Evolutionary conservation across 2,888 invertebrate genomes (phyloP).

Genomic region (Rhodophaea formosa): DNA sequence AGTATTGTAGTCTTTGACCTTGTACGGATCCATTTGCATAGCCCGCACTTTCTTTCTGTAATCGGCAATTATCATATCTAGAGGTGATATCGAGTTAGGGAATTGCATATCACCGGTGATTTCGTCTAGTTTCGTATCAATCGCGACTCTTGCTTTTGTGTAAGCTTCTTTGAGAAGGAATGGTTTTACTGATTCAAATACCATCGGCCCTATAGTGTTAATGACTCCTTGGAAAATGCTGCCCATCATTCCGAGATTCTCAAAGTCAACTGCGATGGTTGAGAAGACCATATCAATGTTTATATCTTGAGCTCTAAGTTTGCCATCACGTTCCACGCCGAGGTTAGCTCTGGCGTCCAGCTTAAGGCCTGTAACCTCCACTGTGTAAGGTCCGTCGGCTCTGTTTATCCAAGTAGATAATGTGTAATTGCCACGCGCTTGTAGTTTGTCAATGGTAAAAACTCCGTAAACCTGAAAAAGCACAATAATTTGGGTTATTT

Average conservation of each 20-base stretch:
- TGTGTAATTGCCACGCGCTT: constrained; percentile 89
- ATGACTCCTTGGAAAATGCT: constrained; percentile 86
- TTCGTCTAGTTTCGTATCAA: constrained; percentile 87
- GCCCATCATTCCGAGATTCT: constrained; percentile 90
- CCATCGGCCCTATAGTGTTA: constrained; percentile 90
- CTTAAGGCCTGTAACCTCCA: constrained; percentile 86
- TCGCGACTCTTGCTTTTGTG: constrained; percentile 85
- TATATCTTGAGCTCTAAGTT: constrained; percentile 88
- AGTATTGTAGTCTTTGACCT: constrained; percentile 86
- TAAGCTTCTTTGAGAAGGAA: constrained; percentile 90
- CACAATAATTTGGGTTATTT: no score
- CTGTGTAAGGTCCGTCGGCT: constrained; percentile 88
- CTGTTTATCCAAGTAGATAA: constrained; percentile 85
- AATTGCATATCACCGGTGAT: constrained; percentile 86
- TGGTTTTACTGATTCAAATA: constrained; percentile 94
- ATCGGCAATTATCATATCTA: constrained; percentile 91
- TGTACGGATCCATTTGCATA: constrained; percentile 87
- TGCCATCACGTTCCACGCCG: constrained; percentile 87
- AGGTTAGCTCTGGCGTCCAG: constrained; percentile 86
- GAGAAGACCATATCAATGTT: constrained; percentile 89
- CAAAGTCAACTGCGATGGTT: constrained; percentile 89
- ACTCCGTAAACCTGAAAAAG: constrained; percentile 84
- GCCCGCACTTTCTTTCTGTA: constrained; percentile 84
- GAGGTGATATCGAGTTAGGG: constrained; percentile 92
- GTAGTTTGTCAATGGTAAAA: constrained; percentile 85